Evolutionary conservation across 2,797 vertebrate species (phyloP).

Genomic region (Pteronotus mesoamericanus): DNA sequence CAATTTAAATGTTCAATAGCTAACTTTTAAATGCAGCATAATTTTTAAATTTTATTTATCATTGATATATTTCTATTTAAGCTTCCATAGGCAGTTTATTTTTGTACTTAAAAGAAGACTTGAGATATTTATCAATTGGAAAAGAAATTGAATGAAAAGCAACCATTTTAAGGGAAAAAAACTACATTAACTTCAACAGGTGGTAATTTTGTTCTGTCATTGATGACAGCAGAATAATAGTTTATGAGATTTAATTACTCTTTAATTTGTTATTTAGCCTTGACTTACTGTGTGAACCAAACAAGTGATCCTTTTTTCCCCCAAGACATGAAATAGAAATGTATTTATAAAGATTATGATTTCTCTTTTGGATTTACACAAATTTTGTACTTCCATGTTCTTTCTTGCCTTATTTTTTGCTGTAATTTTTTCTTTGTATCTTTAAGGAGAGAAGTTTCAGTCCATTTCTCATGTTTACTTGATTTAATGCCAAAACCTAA

Average conservation of each 20-base stretch:
- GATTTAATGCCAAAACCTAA: neutral
- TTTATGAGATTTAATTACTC: neutral
- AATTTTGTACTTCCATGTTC: neutral
- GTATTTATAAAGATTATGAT: neutral
- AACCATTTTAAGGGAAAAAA: neutral
- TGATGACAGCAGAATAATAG: neutral
- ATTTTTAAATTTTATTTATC: conserved; percentile 6
- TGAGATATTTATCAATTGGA: conserved; percentile 8
- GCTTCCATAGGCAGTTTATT: neutral
- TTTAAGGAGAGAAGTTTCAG: neutral
- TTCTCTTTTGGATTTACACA: neutral
- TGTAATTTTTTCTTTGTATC: neutral
- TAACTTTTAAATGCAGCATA: conserved; percentile 28
- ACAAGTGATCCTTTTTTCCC: neutral
- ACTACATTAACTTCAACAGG: neutral
- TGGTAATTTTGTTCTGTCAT: neutral
- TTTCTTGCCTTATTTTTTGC: neutral
- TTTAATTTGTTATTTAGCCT: neutral
- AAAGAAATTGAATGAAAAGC: neutral
- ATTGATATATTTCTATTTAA: neutral
- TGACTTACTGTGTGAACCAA: neutral
- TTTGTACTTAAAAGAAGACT: conserved; percentile 39
- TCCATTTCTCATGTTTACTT: neutral
- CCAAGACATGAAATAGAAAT: neutral
- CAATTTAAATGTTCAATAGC: conserved; percentile 11